Conservation (phyloP, 2,888 invertebrate species). For the Clitarchus hookeri region DNA sequence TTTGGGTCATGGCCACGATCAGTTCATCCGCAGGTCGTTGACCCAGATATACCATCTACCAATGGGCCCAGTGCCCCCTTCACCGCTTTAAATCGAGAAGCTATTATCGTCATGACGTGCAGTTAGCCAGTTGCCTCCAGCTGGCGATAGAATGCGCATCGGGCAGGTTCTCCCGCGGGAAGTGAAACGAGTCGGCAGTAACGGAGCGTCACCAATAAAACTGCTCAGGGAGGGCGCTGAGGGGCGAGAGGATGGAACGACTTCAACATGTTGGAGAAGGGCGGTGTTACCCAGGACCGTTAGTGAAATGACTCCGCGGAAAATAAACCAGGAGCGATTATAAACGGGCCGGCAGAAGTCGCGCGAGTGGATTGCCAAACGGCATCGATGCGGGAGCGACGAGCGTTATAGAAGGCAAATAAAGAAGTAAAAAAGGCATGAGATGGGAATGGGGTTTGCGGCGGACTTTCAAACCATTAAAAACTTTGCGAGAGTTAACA, state of each 20-base stretch:
- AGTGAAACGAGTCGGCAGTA: not conserved
- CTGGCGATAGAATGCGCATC: too few species aligned
- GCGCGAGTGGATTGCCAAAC: not conserved
- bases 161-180: not conserved
- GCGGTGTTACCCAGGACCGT: not conserved
- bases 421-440: not conserved
- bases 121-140: not conserved
- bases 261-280: not conserved
- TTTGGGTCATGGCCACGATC: too few species aligned
- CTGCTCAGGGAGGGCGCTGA: not conserved
- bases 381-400: not conserved
- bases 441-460: not conserved
- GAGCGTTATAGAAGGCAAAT: not conserved
- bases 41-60: not conserved
- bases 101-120: not conserved
- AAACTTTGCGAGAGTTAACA: not conserved
- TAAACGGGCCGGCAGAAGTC: not conserved
- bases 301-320: not conserved
- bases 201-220: not conserved
- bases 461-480: not conserved
- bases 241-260: not conserved
- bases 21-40: not conserved
- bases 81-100: not conserved
- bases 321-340: not conserved
- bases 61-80: not conserved